A percentile compares a stretch with the other conserved stretches of the same genome.
phyloP scores from a whole-genome alignment of 2,113 vertebrate species.

The Cyrtonyx montezumae region DNA sequence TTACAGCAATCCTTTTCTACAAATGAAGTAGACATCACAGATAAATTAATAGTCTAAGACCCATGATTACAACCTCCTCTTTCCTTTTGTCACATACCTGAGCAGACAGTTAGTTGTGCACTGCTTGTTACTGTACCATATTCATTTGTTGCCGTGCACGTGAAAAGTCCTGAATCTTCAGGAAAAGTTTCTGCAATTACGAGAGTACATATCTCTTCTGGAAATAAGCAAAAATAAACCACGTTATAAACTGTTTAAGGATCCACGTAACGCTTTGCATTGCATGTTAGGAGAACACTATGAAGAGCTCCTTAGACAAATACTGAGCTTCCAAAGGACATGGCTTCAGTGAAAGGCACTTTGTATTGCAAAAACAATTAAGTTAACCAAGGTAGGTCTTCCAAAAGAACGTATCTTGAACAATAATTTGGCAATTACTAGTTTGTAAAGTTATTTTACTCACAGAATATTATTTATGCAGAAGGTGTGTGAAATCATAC shows the following conservation, averaged over 20 bases:
- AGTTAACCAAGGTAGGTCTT: not conserved
- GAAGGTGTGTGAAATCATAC: not conserved
- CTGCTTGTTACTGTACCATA: slow-evolving; percentile 87
- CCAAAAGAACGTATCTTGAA: not conserved
- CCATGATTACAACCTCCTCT: not conserved
- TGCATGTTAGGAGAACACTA: not conserved
- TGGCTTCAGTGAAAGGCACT: not conserved
- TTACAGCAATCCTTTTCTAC: not conserved
- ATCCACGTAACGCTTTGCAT: not conserved
- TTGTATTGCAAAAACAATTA: not conserved
- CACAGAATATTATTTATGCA: not conserved
- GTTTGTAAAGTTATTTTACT: not conserved
- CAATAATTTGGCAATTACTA: not conserved
- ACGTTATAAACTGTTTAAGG: not conserved
- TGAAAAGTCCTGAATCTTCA: slow-evolving; percentile 93
- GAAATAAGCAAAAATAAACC: slow-evolving; percentile 43
- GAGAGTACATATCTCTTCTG: slow-evolving; percentile 98
- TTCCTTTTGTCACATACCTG: slow-evolving; percentile 77
- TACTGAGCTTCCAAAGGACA: not conserved
- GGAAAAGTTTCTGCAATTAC: slow-evolving; percentile 97
- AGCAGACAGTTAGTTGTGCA: slow-evolving; percentile 85
- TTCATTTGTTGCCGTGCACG: slow-evolving; percentile 88
- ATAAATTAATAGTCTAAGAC: not conserved
- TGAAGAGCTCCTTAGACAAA: not conserved
- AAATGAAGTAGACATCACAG: not conserved